Conservation (phyloP, 2,888 invertebrate species). For the Drosophila peninsularis region DNA sequence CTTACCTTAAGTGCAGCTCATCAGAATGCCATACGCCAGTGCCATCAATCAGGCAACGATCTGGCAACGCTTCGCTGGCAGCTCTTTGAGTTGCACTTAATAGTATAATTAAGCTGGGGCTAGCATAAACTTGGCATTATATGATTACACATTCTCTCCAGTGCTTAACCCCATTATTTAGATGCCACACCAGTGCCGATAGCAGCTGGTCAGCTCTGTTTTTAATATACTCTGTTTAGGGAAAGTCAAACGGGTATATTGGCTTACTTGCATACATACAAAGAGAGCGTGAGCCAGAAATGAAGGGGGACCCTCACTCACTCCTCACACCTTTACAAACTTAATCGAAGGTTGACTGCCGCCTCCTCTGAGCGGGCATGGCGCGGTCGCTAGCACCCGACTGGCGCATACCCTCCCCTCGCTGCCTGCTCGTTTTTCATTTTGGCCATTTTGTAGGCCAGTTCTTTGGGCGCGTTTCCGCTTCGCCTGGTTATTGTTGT, state of each 20-base stretch:
- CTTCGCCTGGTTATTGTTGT: constrained; percentile 28
- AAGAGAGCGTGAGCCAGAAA: no score
- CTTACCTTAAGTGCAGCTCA: constrained; percentile 6
- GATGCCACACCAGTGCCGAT: not conserved
- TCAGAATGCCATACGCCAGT: constrained; percentile 5
- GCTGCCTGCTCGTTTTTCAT: constrained; percentile 25
- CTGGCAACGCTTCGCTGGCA: constrained; percentile 8
- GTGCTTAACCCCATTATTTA: constrained; percentile 19
- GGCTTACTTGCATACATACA: no score
- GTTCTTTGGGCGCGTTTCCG: constrained; percentile 39
- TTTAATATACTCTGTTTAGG: not conserved
- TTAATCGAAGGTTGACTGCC: no score
- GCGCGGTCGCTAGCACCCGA: not conserved
- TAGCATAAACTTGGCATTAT: constrained; percentile 10
- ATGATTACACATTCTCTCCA: constrained; percentile 14
- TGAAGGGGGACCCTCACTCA: no score
- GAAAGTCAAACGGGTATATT: not conserved
- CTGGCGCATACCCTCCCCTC: not conserved
- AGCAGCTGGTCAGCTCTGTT: constrained; percentile 10
- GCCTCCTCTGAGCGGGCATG: not conserved
- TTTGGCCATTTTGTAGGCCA: constrained; percentile 51
- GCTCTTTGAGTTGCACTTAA: not conserved
- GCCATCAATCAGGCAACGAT: constrained; percentile 9
- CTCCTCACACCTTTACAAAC: no score
- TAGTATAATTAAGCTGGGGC: constrained; percentile 10